Base-by-base conservation (phyloP, 2,888 invertebrate genomes). In the Ecdyonurus torrentis region DNA sequence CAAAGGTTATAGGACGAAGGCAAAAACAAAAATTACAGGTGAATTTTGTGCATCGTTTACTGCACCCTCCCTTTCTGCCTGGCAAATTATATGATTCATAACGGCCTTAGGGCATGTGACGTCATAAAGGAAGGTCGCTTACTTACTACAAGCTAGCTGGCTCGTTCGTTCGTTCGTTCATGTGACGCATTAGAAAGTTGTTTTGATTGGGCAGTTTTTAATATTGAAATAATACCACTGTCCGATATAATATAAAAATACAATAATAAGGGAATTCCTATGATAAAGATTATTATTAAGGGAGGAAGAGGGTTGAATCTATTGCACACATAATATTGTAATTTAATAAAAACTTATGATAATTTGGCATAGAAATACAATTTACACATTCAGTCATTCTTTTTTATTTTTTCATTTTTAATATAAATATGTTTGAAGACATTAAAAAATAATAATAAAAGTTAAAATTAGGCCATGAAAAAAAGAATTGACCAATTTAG, bases 341-440 rank as follows among this genome's bases (percentile, higher is more conserved):
- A n/a, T n/a, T n/a, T n/a, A n/a, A 37, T 37, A 15, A 37, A 37
- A 37, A 10, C 37, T 37, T 37, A 37, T 37, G 15, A 37, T 37
- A 37, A 37, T 37, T 37, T 37, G 37, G 37, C 37, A 37, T 37
- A 37, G 37, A 37, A n/a, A n/a, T n/a, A n/a, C n/a, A n/a, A 37
- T 37, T 10, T 15, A 37, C 15, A 37, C 60, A 25, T 60, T 25
- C 60, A 60, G 60, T 24, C 37, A 37, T 60, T 60, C 37, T 60
- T 2, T 58, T 58, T 58, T 20, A 20, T 53, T 53, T 53, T 53
- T 2, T 53, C n/a, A n/a, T n/a, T n/a, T 23, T 58, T 58, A 58
- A 23, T 58, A 58, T 58, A 23, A 23, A 58, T 24, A 58, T 58
- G 24, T 58, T 60, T 24, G 37, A 60, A 60, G 24, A 60, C 60